Percentiles rank a stretch among this genome's conserved stretches.
Conservation (phyloP, 2,888 invertebrate genomes). For the Bellardia pandia region DNA sequence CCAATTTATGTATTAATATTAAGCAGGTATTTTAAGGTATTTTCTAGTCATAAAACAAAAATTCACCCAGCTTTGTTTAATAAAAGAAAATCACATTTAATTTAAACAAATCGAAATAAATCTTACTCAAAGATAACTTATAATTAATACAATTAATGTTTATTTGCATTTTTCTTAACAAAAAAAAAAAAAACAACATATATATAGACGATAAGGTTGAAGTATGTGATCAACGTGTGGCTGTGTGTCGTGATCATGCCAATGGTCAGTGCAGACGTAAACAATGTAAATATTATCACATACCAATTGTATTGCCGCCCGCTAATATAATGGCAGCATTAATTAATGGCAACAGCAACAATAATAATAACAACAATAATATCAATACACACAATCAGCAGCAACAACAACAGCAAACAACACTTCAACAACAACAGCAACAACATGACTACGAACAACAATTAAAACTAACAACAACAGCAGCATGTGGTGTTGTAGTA, state of each 20-base stretch:
- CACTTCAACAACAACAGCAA: conserved; percentile 76
- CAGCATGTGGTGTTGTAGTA: conserved; percentile 67
- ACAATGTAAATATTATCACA: conserved; percentile 98
- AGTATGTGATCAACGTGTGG: conserved; percentile 97
- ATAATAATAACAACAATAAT: conserved; percentile 72
- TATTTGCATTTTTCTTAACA: conserved; percentile 26
- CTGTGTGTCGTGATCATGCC: conserved; percentile 97
- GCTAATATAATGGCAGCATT: conserved; percentile 89
- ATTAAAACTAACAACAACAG: conserved; percentile 68
- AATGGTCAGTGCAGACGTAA: conserved; percentile 96
- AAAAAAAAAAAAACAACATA: no score
- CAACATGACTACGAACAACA: conserved; percentile 74
- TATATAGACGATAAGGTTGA: conserved; percentile 94
- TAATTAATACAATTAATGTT: neutral
- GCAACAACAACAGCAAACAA: conserved; percentile 75
- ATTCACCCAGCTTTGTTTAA: conserved; percentile 46
- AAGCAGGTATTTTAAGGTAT: conserved; percentile 47
- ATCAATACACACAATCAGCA: conserved; percentile 69
- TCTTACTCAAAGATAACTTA: neutral
- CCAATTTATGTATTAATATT: neutral
- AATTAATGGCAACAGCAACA: conserved; percentile 81
- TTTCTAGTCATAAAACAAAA: conserved; percentile 23
- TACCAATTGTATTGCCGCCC: conserved; percentile 95
- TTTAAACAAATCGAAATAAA: neutral
- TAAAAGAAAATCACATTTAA: conserved; percentile 29